Percentiles rank a stretch among this genome's conserved stretches.
These are phyloP conservation scores for Ailurus styani DNA, from an alignment of 2,113 vertebrate genomes.

Conservation along the genomic window DNA sequence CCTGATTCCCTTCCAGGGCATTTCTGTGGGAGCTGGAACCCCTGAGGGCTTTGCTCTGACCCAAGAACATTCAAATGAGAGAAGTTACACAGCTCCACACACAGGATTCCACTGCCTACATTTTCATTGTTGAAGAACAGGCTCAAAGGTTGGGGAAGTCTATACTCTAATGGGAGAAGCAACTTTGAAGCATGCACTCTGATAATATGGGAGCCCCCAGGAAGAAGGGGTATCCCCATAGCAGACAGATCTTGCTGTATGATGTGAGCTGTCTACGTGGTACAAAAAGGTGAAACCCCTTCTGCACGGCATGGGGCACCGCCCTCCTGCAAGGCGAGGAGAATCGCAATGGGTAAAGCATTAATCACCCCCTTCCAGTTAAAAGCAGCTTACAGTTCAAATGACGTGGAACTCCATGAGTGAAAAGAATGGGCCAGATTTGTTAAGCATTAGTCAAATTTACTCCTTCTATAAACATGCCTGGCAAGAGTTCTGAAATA, in stretches of 20 bases:
- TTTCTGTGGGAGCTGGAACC: background rate
- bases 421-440: too few species aligned
- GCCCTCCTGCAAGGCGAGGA: too few species aligned
- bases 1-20: background rate
- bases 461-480: too few species aligned
- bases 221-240: background rate
- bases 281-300: too few species aligned
- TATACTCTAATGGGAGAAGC: background rate
- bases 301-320: too few species aligned
- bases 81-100: background rate
- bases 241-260: background rate
- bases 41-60: background rate
- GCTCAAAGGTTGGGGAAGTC: background rate
- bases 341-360: too few species aligned
- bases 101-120: background rate
- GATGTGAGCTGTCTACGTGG: too few species aligned
- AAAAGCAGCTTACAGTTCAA: too few species aligned
- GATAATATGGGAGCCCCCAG: background rate
- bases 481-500: too few species aligned
- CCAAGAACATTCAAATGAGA: background rate
- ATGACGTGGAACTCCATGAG: too few species aligned
- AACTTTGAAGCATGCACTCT: background rate
- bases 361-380: too few species aligned
- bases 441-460: too few species aligned
- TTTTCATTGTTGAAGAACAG: background rate